A percentile compares a stretch with the other conserved stretches of the same genome.
Evolutionary conservation across 2,888 invertebrate species (phyloP).

Genomic region (Epinotia nisella): DNA sequence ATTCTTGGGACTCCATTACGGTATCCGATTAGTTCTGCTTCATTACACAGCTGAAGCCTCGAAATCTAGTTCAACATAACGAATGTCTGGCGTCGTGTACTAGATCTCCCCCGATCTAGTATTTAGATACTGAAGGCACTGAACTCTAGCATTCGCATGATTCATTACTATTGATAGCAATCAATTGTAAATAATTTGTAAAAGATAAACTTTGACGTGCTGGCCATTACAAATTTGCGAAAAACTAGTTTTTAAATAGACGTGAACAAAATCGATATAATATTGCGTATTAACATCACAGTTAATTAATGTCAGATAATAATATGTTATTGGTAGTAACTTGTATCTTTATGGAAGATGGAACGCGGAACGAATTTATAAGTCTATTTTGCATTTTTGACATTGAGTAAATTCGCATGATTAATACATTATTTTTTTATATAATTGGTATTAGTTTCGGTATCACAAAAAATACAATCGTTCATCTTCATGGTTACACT

Average conservation of each 20-base stretch:
- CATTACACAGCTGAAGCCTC: constrained; percentile 38
- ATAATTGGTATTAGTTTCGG: not conserved
- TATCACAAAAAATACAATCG: not conserved
- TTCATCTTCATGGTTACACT: not conserved
- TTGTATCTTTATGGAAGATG: constrained; percentile 8
- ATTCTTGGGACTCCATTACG: constrained; percentile 50
- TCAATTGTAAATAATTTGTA: constrained; percentile 10
- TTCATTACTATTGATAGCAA: constrained; percentile 18
- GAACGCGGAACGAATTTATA: constrained; percentile 35
- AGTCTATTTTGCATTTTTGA: constrained; percentile 16
- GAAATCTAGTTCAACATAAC: constrained; percentile 17
- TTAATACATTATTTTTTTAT: constrained; percentile 2
- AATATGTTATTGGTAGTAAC: constrained; percentile 12
- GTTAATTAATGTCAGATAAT: constrained; percentile 27
- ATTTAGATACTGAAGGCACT: constrained; percentile 32
- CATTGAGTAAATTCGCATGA: not conserved
- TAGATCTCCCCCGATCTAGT: constrained; percentile 33
- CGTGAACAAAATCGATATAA: constrained; percentile 2
- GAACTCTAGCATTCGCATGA: constrained; percentile 16
- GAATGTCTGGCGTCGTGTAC: constrained; percentile 19
- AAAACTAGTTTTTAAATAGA: constrained; percentile 13
- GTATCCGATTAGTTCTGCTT: constrained; percentile 49
- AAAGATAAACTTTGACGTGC: constrained; percentile 4
- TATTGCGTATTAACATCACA: constrained; percentile 5
- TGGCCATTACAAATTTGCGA: not conserved